A percentile compares a stretch with the other conserved stretches of the same genome.
phyloP scores from a whole-genome alignment of 2,797 vertebrate species.

The Carapus acus region DNA sequence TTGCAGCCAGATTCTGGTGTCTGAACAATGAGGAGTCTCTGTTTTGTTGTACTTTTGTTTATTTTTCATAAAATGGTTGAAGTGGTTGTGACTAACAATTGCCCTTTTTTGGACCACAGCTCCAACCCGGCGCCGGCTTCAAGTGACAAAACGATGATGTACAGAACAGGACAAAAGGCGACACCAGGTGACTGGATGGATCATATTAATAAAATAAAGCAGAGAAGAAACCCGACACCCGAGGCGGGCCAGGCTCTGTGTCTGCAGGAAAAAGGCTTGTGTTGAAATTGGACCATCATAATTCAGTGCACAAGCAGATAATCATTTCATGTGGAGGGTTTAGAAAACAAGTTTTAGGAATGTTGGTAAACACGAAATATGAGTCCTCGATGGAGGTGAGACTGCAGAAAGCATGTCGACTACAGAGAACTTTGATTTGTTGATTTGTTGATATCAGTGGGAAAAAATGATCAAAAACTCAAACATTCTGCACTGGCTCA shows the following conservation, averaged over 20 bases:
- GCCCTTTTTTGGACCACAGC: slow-evolving; percentile 3
- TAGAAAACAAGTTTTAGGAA: slow-evolving; percentile 18
- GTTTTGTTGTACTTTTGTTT: too few relatives aligned
- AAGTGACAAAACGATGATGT: slow-evolving; percentile 18
- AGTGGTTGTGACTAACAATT: slow-evolving; percentile 5
- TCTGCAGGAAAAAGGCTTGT: slow-evolving; percentile 49
- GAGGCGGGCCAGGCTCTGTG: slow-evolving; percentile 46
- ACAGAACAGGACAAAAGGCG: slow-evolving; percentile 15
- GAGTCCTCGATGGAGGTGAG: slow-evolving; percentile 22
- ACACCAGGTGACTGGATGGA: slow-evolving; percentile 60
- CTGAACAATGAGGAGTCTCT: slow-evolving; percentile 11
- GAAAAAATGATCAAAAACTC: slow-evolving; percentile 44
- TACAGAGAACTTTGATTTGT: slow-evolving; percentile 34
- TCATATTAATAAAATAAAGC: slow-evolving; percentile 52
- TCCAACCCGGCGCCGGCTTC: slow-evolving; percentile 13
- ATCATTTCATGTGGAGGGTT: slow-evolving; percentile 25
- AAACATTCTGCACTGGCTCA: slow-evolving; percentile 43
- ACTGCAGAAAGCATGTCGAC: slow-evolving; percentile 37
- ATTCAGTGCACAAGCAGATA: slow-evolving; percentile 26
- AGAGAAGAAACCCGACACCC: slow-evolving; percentile 61
- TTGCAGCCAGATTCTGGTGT: slow-evolving; percentile 1
- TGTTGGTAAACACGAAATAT: slow-evolving; percentile 21
- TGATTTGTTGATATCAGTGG: slow-evolving; percentile 51
- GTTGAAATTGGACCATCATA: slow-evolving; percentile 34
- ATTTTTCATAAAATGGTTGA: slow-evolving; percentile 8